Percentiles rank a stretch among this genome's conserved stretches.
Conservation (phyloP, 2,888 invertebrate species). For the Platycheirus rosarum region DNA sequence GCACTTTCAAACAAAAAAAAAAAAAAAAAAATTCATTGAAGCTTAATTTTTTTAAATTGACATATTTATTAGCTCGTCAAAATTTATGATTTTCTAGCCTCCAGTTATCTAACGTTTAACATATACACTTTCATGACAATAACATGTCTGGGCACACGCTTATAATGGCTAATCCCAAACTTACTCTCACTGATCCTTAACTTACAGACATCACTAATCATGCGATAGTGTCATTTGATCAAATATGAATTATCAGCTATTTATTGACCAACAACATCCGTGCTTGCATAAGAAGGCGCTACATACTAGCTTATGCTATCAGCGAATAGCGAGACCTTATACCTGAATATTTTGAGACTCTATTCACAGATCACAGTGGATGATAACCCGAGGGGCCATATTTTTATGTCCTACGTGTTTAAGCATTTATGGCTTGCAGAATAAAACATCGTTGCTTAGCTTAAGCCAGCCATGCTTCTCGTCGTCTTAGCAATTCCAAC, state of each 20-base stretch:
- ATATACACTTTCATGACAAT: conserved; percentile 42
- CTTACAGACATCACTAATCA: conserved; percentile 31
- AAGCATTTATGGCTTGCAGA: conserved; percentile 38
- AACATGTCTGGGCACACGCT: background rate
- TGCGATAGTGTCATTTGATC: conserved; percentile 45
- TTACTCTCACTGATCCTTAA: conserved; percentile 24
- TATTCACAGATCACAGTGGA: conserved; percentile 31
- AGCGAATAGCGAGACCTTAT: conserved; percentile 21
- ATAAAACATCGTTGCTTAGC: conserved; percentile 29
- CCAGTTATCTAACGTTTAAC: conserved; percentile 38
- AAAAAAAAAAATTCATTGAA: conserved; percentile 42
- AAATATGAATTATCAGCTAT: conserved; percentile 42
- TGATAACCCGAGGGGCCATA: conserved; percentile 53
- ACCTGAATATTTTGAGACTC: conserved; percentile 20
- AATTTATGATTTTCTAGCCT: conserved; percentile 47
- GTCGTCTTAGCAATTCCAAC: conserved; percentile 9
- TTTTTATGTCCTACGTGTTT: conserved; percentile 57
- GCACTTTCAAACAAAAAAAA: too few relatives aligned
- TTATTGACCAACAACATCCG: conserved; percentile 34
- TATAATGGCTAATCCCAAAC: conserved; percentile 43
- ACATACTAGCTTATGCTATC: conserved; percentile 36
- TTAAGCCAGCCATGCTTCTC: background rate
- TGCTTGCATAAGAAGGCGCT: conserved; percentile 41
- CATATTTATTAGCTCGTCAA: conserved; percentile 59
- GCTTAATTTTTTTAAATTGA: conserved; percentile 30